A percentile compares a stretch with the other conserved stretches of the same genome.
phyloP scores from a whole-genome alignment of 2,797 vertebrate genomes.

The Ptychadena robeensis region DNA sequence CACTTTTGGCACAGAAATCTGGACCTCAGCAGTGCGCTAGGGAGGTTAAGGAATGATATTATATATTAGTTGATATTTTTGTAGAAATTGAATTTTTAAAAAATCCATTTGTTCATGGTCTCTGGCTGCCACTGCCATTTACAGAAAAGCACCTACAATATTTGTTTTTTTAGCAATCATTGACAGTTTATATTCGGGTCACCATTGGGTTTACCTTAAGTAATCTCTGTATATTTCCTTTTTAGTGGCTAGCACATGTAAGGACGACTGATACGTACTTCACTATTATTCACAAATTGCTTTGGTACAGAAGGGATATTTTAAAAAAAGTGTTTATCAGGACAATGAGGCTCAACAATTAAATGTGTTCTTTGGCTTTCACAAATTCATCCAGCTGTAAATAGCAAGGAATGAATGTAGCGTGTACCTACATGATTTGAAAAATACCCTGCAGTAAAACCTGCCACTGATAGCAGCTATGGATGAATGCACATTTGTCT shows the following conservation, averaged over 20 bases:
- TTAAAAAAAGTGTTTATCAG: conserved; percentile 23
- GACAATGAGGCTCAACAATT: conserved; percentile 36
- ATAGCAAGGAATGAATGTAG: conserved; percentile 31
- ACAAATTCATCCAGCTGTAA: conserved; percentile 42
- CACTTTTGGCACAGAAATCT: too few species aligned
- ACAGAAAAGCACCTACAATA: too few species aligned
- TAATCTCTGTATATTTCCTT: not conserved
- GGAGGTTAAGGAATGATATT: too few species aligned
- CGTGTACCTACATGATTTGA: conserved; percentile 44
- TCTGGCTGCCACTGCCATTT: too few species aligned
- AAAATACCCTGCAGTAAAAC: conserved; percentile 49
- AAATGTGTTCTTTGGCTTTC: conserved; percentile 43
- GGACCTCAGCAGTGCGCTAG: too few species aligned
- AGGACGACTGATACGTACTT: not conserved
- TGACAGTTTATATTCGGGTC: not conserved
- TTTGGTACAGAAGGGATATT: not conserved
- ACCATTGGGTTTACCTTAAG: not conserved
- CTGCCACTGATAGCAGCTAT: conserved; percentile 44
- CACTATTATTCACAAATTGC: conserved; percentile 1
- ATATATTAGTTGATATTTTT: too few species aligned
- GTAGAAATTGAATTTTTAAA: too few species aligned
- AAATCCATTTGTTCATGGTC: too few species aligned
- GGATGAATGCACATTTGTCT: conserved; percentile 46
- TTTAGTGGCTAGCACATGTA: not conserved
- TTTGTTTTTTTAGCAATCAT: not conserved